Conservation (phyloP, 2,888 invertebrate species). For the Ormyrus thymus region DNA sequence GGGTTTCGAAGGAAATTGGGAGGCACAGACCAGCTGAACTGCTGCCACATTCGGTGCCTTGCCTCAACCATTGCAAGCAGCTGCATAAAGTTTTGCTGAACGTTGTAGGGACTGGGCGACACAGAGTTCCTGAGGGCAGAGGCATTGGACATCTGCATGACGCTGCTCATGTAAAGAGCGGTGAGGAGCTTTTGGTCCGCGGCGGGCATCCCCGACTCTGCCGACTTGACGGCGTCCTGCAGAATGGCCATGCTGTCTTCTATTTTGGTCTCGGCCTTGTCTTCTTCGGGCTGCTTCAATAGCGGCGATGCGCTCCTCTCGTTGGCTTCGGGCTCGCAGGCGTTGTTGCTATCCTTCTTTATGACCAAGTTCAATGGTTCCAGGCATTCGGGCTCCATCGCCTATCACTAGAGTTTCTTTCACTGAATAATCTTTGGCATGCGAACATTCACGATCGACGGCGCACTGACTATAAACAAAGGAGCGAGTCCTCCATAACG, state of each 20-base stretch:
- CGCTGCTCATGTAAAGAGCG: conserved; percentile 73
- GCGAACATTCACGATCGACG: neutral
- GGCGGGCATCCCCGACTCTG: conserved; percentile 57
- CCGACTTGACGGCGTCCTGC: conserved; percentile 68
- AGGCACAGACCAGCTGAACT: conserved; percentile 68
- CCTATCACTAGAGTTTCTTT: conserved; percentile 55
- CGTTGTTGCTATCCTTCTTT: conserved; percentile 69
- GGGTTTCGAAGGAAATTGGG: conserved; percentile 69
- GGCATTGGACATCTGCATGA: conserved; percentile 72
- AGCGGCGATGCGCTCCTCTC: conserved; percentile 28
- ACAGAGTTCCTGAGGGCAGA: conserved; percentile 61
- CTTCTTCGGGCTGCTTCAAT: conserved; percentile 45
- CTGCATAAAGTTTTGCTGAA: conserved; percentile 70
- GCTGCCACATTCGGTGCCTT: conserved; percentile 71
- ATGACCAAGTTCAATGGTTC: conserved; percentile 78
- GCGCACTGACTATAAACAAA: conserved; percentile 26
- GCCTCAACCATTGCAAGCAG: conserved; percentile 71
- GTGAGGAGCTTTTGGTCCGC: conserved; percentile 74
- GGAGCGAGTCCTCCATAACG: neutral
- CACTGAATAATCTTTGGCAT: neutral
- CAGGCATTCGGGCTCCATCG: conserved; percentile 74
- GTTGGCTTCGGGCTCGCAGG: conserved; percentile 39
- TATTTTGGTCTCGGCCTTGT: conserved; percentile 60
- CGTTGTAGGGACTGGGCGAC: conserved; percentile 60
- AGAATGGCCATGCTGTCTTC: conserved; percentile 69